Base-by-base conservation (phyloP, 2,888 invertebrate genomes). In the Xylota sylvarum region DNA sequence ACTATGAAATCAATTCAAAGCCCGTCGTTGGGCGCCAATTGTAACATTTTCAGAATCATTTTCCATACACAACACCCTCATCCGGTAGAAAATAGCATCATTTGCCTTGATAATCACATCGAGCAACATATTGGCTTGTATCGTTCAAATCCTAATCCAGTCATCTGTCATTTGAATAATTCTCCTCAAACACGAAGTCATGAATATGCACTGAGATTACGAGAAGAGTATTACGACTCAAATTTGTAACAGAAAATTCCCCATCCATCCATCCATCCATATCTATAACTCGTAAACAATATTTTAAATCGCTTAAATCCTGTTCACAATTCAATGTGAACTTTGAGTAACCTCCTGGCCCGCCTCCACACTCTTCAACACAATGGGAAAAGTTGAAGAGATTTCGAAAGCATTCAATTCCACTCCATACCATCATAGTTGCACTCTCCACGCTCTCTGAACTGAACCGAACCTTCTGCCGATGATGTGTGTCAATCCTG, bases 401-500 rank as follows among this genome's bases (percentile, higher is more conserved):
- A 52, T 62, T 60, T 74, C 43, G 50, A 70, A 77, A 69, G 40
- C 80, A 58, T 48, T 48, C 64, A 73, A 37, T 60, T 67, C 52
- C 58, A 67, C 67, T 80, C n/a, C 69, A 69, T 37, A 30, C 55
- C 37, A 40, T 55, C 67, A 55, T 19, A 56, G 43, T 27, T 60
- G 48, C 50, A 58, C 32, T 58, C 65, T 73, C 50, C 50, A 52
- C 32, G 4, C 32, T 32, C 37, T 50, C 56, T 37, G 35, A n/a
- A n/a, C n/a, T n/a, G n/a, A n/a, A n/a, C 23, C 23, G 23, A 72
- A 23, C 81, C 55, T 76, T 58, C 77, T 76, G 82, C 58, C 70
- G 62, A 64, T 82, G 77, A 82, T 77, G 76, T 77, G 76, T 82
- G 82, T 77, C 77, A 72, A 77, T 82, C 82, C 70, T 65, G 50